Base-by-base conservation (phyloP, 2,797 vertebrate genomes). In the Girardinus metallicus region DNA sequence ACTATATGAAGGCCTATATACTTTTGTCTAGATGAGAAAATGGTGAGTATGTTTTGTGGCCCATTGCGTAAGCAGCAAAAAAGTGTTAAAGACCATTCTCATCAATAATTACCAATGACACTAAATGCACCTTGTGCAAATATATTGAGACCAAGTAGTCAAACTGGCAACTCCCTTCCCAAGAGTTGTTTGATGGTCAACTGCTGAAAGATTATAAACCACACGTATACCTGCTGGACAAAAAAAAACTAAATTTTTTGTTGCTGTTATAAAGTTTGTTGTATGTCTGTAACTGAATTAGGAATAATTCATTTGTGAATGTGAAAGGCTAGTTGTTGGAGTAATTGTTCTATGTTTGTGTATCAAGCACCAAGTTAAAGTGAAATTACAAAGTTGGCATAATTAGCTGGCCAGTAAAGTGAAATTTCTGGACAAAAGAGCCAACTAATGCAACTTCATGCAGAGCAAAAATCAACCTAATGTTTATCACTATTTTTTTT, bases 401-500 rank as follows among this genome's bases (percentile, higher is more conserved):
- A 71, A 71, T n/a, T 44, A n/a, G 26, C 23, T 15, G 39, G n/a
- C 21, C 34, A 66, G 62, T 18, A 66, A 66, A 66, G 36, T 68
- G 10, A 68, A 39, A 68, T 23, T 36, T 31, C 16, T 64, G 36
- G 21, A 41, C 1, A 68, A 68, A 80, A 72, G 13, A 41, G 21
- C 39, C 73, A 62, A 13, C 46, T 47, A 80, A 81, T 64, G 76
- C 86, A 70, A 77, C 21, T 36, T 86, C 70, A 71, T 66, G 26
- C 5, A 75, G 44, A 62, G 51, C 13, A 71, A 26, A 23, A 68
- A 74, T 71, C 29, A 7, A 15, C 26, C 66, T 13, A 31, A 21
- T 78, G 47, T 71, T 12, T 64, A 5, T 47, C n/a, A 0, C 23
- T 5, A 0, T 18, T 51, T 77, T 74, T 78, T 73, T 23, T 0